Conservation (phyloP, 2,888 invertebrate species). For the Neoaliturus tenellus region DNA sequence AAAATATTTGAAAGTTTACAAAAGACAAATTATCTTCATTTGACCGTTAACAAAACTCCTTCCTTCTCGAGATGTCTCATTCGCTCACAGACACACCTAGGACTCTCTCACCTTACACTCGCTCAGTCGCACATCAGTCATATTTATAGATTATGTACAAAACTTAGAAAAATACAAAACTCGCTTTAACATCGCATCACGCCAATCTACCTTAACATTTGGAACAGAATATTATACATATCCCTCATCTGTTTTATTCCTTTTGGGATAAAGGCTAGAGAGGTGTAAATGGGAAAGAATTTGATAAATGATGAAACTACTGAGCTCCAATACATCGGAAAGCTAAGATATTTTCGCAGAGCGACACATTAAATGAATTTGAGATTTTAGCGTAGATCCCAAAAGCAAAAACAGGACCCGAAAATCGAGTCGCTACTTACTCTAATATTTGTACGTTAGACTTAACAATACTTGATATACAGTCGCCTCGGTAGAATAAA, state of each 20-base stretch:
- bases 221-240: conserved; percentile 38
- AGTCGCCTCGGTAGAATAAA: conserved; percentile 38
- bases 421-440: conserved; percentile 9
- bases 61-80: conserved; percentile 2
- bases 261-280: conserved; percentile 46
- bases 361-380: not conserved
- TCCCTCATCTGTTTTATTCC: conserved; percentile 35
- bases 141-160: conserved; percentile 55
- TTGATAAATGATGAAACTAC: not conserved
- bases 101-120: conserved; percentile 23
- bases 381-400: conserved; percentile 15
- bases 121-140: conserved; percentile 50
- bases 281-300: not conserved
- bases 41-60: conserved; percentile 38
- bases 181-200: conserved; percentile 51
- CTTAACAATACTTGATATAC: conserved; percentile 56
- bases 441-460: conserved; percentile 52
- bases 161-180: conserved; percentile 57
- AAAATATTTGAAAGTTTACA: conserved; percentile 26
- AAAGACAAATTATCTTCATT: conserved; percentile 23
- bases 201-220: conserved; percentile 56
- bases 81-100: conserved; percentile 13
- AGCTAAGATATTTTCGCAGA: not conserved
- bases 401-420: conserved; percentile 47
- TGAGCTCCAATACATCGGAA: not conserved